phyloP scores from a whole-genome alignment of 2,888 invertebrate genomes.

The Nephrotoma appendiculata region DNA sequence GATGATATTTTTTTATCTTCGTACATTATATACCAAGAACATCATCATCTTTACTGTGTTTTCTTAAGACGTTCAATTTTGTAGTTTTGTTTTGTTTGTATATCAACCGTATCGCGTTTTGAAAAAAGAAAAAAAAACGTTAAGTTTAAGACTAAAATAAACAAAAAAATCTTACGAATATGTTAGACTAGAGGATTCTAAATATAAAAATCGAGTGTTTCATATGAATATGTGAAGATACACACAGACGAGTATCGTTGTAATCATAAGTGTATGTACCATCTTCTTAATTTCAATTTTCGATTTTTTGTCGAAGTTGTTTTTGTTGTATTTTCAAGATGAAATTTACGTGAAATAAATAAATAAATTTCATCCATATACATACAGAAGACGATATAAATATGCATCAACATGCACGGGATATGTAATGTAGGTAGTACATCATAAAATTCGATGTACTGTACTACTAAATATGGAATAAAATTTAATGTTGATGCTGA shows the following conservation, averaged over 20 bases:
- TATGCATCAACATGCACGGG: not conserved
- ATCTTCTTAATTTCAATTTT: not conserved
- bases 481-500: not conserved
- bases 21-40: not conserved
- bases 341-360: not conserved
- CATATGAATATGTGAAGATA: not conserved
- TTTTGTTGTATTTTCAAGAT: not conserved
- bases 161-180: not conserved
- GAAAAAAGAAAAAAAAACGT: not conserved
- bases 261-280: not conserved
- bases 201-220: not conserved
- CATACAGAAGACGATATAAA: not conserved
- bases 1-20: not conserved
- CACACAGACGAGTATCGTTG: not conserved
- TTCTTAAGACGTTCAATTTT: not conserved
- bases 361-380: not conserved
- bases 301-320: not conserved
- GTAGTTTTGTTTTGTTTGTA: not conserved
- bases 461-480: not conserved
- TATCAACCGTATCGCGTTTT: not conserved
- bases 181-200: not conserved
- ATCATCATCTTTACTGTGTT: not conserved
- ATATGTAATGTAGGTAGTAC: not conserved
- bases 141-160: not conserved
- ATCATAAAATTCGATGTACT: not conserved